These are phyloP conservation scores for Callimorpha dominula DNA, from an alignment of 2,888 invertebrate genomes.

Conservation along the genomic window DNA sequence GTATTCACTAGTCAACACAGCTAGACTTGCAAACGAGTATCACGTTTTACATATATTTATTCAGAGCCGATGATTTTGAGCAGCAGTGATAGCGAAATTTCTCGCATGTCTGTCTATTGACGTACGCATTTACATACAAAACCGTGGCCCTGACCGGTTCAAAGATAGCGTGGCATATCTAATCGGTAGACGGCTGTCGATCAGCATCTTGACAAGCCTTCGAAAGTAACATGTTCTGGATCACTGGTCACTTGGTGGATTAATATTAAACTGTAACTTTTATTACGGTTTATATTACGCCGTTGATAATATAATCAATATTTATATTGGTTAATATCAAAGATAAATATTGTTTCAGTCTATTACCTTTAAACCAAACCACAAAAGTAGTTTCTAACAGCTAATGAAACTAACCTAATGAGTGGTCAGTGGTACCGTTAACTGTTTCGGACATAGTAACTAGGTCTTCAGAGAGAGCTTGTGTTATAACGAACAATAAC, in stretches of 20 bases:
- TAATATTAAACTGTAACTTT: slow-evolving; percentile 46
- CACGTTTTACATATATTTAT: slow-evolving; percentile 61
- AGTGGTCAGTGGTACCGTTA: too few species aligned
- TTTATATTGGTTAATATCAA: slow-evolving; percentile 37
- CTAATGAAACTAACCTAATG: too few species aligned
- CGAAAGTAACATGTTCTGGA: slow-evolving; percentile 70
- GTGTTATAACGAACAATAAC: too few species aligned
- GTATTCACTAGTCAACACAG: slow-evolving; percentile 47
- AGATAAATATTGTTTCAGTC: slow-evolving; percentile 61
- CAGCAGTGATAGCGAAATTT: slow-evolving; percentile 62
- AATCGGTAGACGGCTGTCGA: slow-evolving; percentile 79
- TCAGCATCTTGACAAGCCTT: slow-evolving; percentile 68
- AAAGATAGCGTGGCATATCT: slow-evolving; percentile 80
- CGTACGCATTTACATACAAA: slow-evolving; percentile 82
- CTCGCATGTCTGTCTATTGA: slow-evolving; percentile 63
- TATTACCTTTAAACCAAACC: slow-evolving; percentile 41
- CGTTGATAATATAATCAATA: background rate
- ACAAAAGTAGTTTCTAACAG: too few species aligned
- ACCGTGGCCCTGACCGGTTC: slow-evolving; percentile 72
- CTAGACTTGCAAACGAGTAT: slow-evolving; percentile 56
- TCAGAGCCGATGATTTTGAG: slow-evolving; percentile 62
- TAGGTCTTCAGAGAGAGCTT: too few species aligned
- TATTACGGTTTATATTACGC: slow-evolving; percentile 32
- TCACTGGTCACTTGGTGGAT: slow-evolving; percentile 61
- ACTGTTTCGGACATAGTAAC: too few species aligned